Conservation (phyloP, 2,888 invertebrate species). For the Xestia ashworthii region DNA sequence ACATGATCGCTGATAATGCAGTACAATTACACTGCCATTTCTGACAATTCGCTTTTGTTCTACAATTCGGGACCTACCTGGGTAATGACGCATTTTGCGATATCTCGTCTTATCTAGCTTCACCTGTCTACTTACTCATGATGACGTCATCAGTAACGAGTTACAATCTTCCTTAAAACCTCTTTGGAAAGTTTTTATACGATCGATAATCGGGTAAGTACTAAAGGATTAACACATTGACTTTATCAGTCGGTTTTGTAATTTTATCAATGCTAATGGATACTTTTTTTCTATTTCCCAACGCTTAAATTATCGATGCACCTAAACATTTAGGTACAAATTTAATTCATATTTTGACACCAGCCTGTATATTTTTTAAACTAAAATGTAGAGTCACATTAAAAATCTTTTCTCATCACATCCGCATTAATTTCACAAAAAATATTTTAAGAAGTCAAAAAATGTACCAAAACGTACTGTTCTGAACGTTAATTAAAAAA, state of each 20-base stretch:
- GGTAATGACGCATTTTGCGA: conserved; percentile 74
- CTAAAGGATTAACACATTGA: conserved; percentile 26
- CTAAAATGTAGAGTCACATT: conserved; percentile 19
- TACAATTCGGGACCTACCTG: conserved; percentile 73
- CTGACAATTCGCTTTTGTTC: conserved; percentile 72
- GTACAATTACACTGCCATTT: conserved; percentile 47
- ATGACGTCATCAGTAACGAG: conserved; percentile 77
- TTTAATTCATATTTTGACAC: background rate
- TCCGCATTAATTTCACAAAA: conserved; percentile 39
- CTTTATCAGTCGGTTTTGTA: conserved; percentile 24
- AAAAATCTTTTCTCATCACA: conserved; percentile 35
- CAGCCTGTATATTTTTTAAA: conserved; percentile 16
- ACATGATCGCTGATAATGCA: conserved; percentile 58
- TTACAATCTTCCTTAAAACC: conserved; percentile 42
- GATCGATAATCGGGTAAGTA: conserved; percentile 15
- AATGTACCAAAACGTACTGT: conserved; percentile 28
- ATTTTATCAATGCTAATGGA: conserved; percentile 33
- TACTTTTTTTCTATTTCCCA: background rate
- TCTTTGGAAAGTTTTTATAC: conserved; percentile 30
- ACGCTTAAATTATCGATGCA: background rate
- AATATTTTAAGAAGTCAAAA: conserved; percentile 34
- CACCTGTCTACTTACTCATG: conserved; percentile 77
- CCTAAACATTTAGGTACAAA: background rate
- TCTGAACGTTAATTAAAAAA: conserved; percentile 51
- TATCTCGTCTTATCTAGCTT: conserved; percentile 78